These are phyloP conservation scores for Rhyzopertha dominica DNA, from an alignment of 1,140 invertebrate genomes.

Conservation along the genomic window DNA sequence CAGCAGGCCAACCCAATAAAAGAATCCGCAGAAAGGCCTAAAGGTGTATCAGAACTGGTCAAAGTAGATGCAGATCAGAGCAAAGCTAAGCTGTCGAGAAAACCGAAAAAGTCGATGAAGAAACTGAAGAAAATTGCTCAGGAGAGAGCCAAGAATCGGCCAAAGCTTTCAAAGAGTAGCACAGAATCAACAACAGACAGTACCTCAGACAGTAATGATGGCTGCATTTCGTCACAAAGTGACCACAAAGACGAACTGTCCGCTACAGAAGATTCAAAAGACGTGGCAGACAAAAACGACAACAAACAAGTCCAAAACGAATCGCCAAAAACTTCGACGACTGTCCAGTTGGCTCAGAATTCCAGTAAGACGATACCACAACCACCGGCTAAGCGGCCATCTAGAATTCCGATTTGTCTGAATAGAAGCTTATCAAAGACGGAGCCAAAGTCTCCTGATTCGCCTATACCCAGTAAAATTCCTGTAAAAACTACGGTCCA, in stretches of 20 bases:
- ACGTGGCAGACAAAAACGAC: neutral
- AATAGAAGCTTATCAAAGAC: conserved; percentile 30
- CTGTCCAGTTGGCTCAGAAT: conserved; percentile 38
- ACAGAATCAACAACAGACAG: too few species aligned
- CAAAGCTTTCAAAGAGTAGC: too few species aligned
- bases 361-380: conserved; percentile 27
- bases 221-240: too few species aligned
- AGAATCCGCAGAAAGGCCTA: too few species aligned
- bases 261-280: too few species aligned
- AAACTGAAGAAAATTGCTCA: conserved; percentile 5
- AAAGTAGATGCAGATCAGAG: too few species aligned
- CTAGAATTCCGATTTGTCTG: conserved; percentile 38
- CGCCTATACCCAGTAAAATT: conserved; percentile 31
- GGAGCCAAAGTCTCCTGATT: conserved; percentile 25
- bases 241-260: too few species aligned
- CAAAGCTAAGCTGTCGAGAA: too few species aligned
- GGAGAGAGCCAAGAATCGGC: conserved; percentile 5
- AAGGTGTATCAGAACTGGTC: too few species aligned
- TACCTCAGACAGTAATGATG: too few species aligned
- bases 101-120: conserved; percentile 10
- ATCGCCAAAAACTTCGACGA: conserved; percentile 28
- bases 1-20: conserved; percentile 1
- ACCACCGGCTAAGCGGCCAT: conserved; percentile 27
- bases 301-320: conserved; percentile 1
- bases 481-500: conserved; percentile 27